Percentiles rank a stretch among this genome's conserved stretches.
Conservation (phyloP, 2,113 vertebrate species). For the Oncorhynchus kisutch region DNA sequence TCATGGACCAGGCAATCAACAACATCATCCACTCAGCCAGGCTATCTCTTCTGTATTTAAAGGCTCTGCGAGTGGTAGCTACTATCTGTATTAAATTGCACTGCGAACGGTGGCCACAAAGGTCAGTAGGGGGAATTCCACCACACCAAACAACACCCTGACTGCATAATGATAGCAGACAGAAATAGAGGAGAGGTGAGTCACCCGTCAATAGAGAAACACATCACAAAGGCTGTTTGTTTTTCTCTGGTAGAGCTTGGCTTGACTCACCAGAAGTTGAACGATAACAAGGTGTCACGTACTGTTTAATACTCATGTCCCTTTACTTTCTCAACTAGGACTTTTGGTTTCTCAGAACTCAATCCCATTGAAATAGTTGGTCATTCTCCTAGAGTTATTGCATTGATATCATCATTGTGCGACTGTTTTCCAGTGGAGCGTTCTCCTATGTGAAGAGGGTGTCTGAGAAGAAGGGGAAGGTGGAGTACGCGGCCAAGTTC, state of each 20-base stretch:
- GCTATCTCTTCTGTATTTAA: background rate
- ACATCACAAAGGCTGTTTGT: slow-evolving; percentile 33
- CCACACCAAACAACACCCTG: background rate
- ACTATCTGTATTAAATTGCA: slow-evolving; percentile 16
- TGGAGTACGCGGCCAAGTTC: slow-evolving; percentile 89
- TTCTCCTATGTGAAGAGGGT: slow-evolving; percentile 90
- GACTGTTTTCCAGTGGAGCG: slow-evolving; percentile 76
- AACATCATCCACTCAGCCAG: background rate
- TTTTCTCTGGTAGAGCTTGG: slow-evolving; percentile 13
- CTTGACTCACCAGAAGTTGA: no score
- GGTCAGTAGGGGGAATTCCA: slow-evolving; percentile 7
- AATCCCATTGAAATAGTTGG: no score
- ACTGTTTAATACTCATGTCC: no score
- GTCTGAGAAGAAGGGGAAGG: slow-evolving; percentile 78
- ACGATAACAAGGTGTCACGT: no score
- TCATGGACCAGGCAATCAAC: background rate
- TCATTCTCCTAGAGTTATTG: background rate
- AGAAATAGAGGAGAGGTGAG: slow-evolving; percentile 42
- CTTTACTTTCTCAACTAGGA: no score
- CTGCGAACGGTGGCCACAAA: background rate
- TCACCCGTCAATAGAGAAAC: slow-evolving; percentile 35
- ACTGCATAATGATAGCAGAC: slow-evolving; percentile 37
- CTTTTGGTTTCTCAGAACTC: no score
- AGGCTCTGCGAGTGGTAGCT: no score
- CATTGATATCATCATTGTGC: background rate